Evolutionary conservation across 2,888 invertebrate genomes (phyloP), one percentile per base, ranked within the genome.

Genomic region (Steromphala cineraria): DNA sequence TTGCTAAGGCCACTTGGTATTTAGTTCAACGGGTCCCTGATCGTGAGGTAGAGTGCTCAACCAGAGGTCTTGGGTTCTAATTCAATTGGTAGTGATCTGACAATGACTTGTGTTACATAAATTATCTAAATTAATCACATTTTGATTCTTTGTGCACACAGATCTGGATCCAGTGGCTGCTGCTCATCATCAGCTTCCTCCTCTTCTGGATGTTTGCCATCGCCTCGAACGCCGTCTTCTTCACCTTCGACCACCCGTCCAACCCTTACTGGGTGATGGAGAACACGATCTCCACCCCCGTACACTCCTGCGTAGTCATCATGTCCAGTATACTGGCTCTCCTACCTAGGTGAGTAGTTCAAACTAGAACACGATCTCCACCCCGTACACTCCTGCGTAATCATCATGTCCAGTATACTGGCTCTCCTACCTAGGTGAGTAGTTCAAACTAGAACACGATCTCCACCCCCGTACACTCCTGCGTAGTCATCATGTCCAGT

Each of bases 251-350:
- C 93, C 96, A 96, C 81, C 94, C 98, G 89, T 97, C 97, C 55
- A 97, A 97, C 89, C 98, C 97, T 36, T 97, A 96, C 94, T 96
- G 96, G 96, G 97, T 98, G 80, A 96, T 98, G 94, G 96, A 96
- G 92, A 95, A 95, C 91, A 96, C 97, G 78, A 94, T 98, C 90
- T 93, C 94, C 36, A 95, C 96, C 83, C 95, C 96, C 3, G 94
- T 95, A 28, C 98, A 97, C 94, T 98, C 98, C 97, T 94, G 97
- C 79, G 95, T 96, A 52, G 95, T 97, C 77, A 87, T 96, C 19
- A 93, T 98, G 82, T 95, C 96, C 76, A 95, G 96, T 31, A 96
- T 97, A 52, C 94, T 96, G 71, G 96, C 98, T 19, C 83, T 92
- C 17, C 62, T 92, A 31, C 92, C 92, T 40, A 87, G 92, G 92